These are phyloP conservation scores for Orbicella faveolata DNA, from an alignment of 64 coral and sea anemone genomes.

Conservation along the genomic window DNA sequence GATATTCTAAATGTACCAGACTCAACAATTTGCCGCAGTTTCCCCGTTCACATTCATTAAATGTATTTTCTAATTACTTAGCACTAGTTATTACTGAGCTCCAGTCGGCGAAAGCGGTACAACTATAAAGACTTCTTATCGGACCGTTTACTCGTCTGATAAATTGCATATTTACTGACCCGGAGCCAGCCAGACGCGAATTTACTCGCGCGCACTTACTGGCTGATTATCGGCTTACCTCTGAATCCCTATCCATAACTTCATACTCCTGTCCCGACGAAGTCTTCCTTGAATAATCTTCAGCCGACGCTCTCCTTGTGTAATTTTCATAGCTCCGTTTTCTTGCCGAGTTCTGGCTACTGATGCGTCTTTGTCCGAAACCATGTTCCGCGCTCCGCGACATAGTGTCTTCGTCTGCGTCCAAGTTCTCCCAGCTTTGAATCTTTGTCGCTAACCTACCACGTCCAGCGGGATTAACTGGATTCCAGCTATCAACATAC, in stretches of 20 bases:
- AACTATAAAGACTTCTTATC: background rate
- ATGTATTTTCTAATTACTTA: too few species aligned
- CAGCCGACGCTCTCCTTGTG: background rate
- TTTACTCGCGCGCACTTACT: background rate
- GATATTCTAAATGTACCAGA: too few species aligned
- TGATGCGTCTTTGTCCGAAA: background rate
- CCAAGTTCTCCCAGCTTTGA: slow-evolving; percentile 45
- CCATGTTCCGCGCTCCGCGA: background rate
- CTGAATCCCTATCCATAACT: slow-evolving; percentile 6
- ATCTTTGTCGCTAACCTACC: slow-evolving; percentile 16
- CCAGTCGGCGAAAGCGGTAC: background rate
- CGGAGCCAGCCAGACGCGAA: background rate
- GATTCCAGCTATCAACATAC: slow-evolving; percentile 39
- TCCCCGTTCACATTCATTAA: too few species aligned
- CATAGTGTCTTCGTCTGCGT: background rate
- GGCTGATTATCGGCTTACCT: slow-evolving; percentile 5
- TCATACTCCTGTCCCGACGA: background rate
- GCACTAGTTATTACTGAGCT: background rate
- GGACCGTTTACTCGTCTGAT: background rate
- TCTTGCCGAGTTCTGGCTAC: background rate
- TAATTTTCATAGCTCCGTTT: background rate
- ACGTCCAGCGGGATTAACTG: slow-evolving; percentile 7
- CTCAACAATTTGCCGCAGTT: too few species aligned
- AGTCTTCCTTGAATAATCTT: too few species aligned
- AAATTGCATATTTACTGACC: background rate